These are phyloP conservation scores for Zosterops hypoxanthus DNA, from an alignment of 2,113 vertebrate genomes.

Conservation along the genomic window DNA sequence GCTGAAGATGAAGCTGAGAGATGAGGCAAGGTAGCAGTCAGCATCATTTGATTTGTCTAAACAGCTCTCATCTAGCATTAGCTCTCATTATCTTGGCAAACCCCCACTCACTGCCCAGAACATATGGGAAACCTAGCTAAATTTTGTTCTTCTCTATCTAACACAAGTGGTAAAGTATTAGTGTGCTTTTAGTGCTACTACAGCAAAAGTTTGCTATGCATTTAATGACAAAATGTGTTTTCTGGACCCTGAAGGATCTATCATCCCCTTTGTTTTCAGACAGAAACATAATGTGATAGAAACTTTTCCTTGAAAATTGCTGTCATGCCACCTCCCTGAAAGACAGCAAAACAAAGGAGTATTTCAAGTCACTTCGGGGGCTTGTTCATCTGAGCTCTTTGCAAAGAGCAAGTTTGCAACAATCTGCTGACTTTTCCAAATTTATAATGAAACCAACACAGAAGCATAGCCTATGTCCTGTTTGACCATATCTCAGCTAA, in stretches of 20 bases:
- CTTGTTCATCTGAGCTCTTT: neutral
- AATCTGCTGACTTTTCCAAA: slow-evolving; percentile 4
- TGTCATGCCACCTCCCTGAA: neutral
- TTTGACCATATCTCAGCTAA: neutral
- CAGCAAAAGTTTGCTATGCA: neutral
- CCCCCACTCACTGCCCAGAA: neutral
- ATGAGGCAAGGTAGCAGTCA: neutral
- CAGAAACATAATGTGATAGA: neutral
- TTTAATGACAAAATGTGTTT: neutral
- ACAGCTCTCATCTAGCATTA: neutral
- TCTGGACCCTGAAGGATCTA: neutral
- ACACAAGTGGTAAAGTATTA: neutral
- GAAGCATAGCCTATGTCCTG: neutral
- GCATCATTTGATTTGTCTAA: neutral
- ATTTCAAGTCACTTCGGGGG: neutral
- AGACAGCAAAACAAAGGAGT: neutral
- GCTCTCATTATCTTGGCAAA: neutral
- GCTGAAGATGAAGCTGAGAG: neutral
- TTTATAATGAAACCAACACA: neutral
- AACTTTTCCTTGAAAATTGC: neutral
- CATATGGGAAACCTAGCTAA: neutral
- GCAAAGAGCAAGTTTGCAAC: neutral
- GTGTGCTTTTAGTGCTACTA: neutral
- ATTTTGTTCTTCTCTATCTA: neutral
- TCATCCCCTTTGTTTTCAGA: neutral